Base-by-base conservation (phyloP, 1,140 invertebrate genomes). In the Camponotus pennsylvanicus region DNA sequence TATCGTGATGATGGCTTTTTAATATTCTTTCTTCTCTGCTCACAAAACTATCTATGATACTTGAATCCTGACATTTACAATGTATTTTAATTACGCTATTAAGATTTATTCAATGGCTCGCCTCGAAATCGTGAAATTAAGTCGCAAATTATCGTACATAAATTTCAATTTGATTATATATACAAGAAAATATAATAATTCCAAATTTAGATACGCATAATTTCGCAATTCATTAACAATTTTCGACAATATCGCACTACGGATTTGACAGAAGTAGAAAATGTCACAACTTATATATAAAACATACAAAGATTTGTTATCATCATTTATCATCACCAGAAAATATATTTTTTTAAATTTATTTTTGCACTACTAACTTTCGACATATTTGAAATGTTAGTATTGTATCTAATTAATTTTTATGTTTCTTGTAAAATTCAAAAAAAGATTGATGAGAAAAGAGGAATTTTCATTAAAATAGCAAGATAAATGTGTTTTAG, bases 11-110 rank as follows among this genome's bases (percentile, higher is more conserved):
- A 40, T 49, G 80, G 5, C 77, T 69, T 87, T 61, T 88, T 57
- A 57, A 69, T 70, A 63, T 8, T 69, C 37, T 32, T 8, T 80
- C 40, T 27, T 11, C 9, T 32, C n/a, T 32, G 18, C 66, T 52
- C 2, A 15, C 13, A 9, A 40, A 85, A 59, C 21, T 21, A 55
- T 18, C 55, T 70, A 70, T 78, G 75, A 67, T 70, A 73, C 88
- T 89, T 89, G 79, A 89, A 82, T 57, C 37, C 69, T 70, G 55
- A 83, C 79, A 83, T 83, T 83, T 75, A 83, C 79, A 83, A 83
- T 83, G 79, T 40, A 83, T 63, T 69, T 83, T 71, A 82, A 82
- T 82, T 75, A 83, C 59, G 52, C 61, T 64, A 78, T 52, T 77
- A 63, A 86, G 77, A 75, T 63, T 85, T 85, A 73, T 64, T 59